Base-by-base conservation (phyloP, 2,113 vertebrate species). In the Colinus virginianus region DNA sequence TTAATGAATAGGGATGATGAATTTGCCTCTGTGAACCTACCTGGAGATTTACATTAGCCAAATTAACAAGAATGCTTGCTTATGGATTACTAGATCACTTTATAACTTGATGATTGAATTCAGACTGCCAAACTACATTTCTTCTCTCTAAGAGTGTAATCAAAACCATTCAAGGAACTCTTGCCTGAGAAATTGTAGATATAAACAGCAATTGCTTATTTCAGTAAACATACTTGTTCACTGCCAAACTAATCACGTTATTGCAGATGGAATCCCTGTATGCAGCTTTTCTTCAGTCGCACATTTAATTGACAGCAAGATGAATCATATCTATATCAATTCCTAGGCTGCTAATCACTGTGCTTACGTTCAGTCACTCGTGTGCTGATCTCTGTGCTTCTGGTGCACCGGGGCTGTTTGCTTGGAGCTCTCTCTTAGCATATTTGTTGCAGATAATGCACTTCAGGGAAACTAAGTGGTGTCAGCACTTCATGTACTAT, bases 171-270 rank as follows among this genome's bases (percentile, higher is more conserved):
- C 96, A 92, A 88, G 82, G 93, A 95, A 94, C 93, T 91, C 95
- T 95, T 96, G 89, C 94, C 94, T 93, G 95, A 94, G 91, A 95
- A 94, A 90, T 80, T 95, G 95, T 94, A 96, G 96, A 96, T 96
- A 95, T 94, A 96, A 96, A 95, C 95, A 94, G 96, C 95, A 96
- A 95, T 95, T 92, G 93, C 92, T 87, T 82, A 93, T 95, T 95
- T 95, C 38, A 46, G 75, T 97, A 96, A 95, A 95, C 90, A 92
- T 43, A 85, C 82, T 90, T 94, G 70, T 77, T 87, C 95, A 80
- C 90, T 94, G 90, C 92, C 94, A 92, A 93, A 88, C 48, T 62
- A 93, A 84, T 96, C 77, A 89, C 55, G 32, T 90, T 94, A 70
- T 55, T 94, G 75, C 96, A 63, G 89, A 81, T 94, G 94, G 94